Evolutionary conservation across 2,797 vertebrate genomes (phyloP).

Genomic region (Pipistrellus pygmaeus): DNA sequence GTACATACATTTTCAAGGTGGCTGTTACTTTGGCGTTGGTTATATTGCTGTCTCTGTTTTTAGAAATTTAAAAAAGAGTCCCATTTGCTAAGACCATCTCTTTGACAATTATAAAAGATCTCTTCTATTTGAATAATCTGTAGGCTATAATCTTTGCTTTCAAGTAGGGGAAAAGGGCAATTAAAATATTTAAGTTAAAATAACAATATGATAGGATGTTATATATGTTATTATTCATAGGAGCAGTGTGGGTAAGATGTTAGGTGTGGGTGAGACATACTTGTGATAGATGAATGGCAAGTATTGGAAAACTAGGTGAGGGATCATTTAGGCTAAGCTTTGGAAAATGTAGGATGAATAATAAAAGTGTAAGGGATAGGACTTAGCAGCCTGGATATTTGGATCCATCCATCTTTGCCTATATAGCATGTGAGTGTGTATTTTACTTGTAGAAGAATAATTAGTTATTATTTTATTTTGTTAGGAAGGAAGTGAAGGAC

Average conservation of each 20-base stretch:
- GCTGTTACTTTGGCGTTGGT: not conserved
- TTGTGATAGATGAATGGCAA: not conserved
- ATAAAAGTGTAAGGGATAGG: not conserved
- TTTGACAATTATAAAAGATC: not conserved
- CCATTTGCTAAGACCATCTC: conserved; percentile 7
- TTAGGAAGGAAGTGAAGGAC: conserved; percentile 94
- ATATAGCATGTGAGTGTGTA: not conserved
- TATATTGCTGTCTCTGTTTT: conserved; percentile 21
- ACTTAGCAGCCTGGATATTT: not conserved
- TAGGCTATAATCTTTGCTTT: conserved; percentile 37
- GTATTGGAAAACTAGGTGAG: not conserved
- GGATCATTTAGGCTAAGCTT: not conserved
- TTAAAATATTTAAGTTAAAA: not conserved
- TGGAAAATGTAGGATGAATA: not conserved
- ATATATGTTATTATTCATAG: not conserved
- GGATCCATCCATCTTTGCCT: not conserved
- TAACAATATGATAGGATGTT: not conserved
- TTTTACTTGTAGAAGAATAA: not conserved
- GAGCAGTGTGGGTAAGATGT: not conserved
- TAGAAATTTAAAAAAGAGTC: conserved; percentile 9
- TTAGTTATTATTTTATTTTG: conserved; percentile 33
- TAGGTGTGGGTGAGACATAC: not conserved
- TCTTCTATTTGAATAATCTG: conserved; percentile 3
- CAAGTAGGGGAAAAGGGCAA: not conserved
- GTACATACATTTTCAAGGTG: not conserved